Base-by-base conservation (phyloP, 2,888 invertebrate species). In the Carpatolechia fugitivella region DNA sequence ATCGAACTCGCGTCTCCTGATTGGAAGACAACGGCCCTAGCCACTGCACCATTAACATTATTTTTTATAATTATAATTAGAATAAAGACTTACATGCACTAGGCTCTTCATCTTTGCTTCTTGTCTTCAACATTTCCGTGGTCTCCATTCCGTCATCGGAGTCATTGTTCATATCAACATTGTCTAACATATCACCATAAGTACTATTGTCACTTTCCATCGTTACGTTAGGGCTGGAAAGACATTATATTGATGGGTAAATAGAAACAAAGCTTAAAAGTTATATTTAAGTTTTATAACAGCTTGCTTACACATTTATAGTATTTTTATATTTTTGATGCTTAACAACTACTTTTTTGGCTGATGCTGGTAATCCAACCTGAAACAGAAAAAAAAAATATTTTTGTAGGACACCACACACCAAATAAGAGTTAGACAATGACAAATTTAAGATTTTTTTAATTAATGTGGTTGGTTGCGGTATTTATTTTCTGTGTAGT, bases 291-390 rank as follows among this genome's bases (percentile, higher is more conserved):
- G 3, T 24, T 24, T 24, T 4, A 24, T 4, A 24, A 24, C 3
- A 4, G 24, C 3, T 4, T 4, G 24, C 40, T 44, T 55, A 46
- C 35, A 41, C 53, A 29, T 20, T 29, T 20, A 41, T 18, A 56
- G 38, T 18, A 8, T 54, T 31, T 48, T 46, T 16, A 20, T 60
- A 40, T 40, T 60, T 56, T 44, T 76, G 73, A 11, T 69, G 66
- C 64, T 76, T 80, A 29, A 82, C 55, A 7, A 65, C 67, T 36
- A 82, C 67, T 62, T 79, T 83, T 61, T 70, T 72, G 14, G 82
- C 78, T 35, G 68, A 57, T 33, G 66, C 57, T 57, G 82, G 82
- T 58, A 81, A 55, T 51, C 52, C 54, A 6, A 74, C 63, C 76
- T 82, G 69, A 53, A 67, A 41, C 4, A 40, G 6, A 10, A 18